These are phyloP conservation scores for Leptonema lineaticorne DNA, from an alignment of 1,140 invertebrate genomes.

Conservation along the genomic window DNA sequence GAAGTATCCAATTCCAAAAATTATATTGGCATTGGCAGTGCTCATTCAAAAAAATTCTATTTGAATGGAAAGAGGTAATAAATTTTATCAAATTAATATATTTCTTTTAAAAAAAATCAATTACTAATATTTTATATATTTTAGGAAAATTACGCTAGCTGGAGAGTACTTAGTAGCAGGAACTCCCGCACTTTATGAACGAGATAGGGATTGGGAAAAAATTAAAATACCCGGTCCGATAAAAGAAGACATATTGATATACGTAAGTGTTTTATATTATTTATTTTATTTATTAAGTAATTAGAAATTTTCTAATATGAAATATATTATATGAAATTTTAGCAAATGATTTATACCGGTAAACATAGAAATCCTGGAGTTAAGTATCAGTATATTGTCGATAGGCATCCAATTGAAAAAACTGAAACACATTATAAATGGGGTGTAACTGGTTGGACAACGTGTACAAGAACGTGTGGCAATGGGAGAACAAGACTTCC, in stretches of 20 bases:
- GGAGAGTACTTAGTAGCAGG: constrained; percentile 77
- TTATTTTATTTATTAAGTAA: background rate
- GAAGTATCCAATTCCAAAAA: constrained; percentile 79
- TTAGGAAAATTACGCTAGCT: constrained; percentile 38
- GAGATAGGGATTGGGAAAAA: constrained; percentile 79
- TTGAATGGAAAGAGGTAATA: constrained; percentile 77
- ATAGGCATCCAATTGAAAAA: constrained; percentile 1
- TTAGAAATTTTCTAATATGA: too few species aligned
- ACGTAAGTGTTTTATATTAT: constrained; percentile 61
- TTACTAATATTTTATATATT: constrained; percentile 12
- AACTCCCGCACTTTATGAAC: constrained; percentile 76
- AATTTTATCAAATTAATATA: constrained; percentile 34
- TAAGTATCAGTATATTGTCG: constrained; percentile 75
- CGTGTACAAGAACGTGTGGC: constrained; percentile 78
- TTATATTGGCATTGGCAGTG: constrained; percentile 76
- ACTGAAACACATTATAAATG: constrained; percentile 59
- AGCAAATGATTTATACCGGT: constrained; percentile 79
- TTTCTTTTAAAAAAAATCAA: background rate
- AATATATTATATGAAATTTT: constrained; percentile 29
- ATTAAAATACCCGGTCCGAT: constrained; percentile 80
- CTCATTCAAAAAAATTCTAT: constrained; percentile 70
- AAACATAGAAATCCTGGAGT: constrained; percentile 76
- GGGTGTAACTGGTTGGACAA: constrained; percentile 74
- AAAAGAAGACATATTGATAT: constrained; percentile 78
- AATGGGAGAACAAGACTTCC: constrained; percentile 66